Base-by-base conservation (phyloP, 2,113 vertebrate genomes). In the Tylochromis polylepis region DNA sequence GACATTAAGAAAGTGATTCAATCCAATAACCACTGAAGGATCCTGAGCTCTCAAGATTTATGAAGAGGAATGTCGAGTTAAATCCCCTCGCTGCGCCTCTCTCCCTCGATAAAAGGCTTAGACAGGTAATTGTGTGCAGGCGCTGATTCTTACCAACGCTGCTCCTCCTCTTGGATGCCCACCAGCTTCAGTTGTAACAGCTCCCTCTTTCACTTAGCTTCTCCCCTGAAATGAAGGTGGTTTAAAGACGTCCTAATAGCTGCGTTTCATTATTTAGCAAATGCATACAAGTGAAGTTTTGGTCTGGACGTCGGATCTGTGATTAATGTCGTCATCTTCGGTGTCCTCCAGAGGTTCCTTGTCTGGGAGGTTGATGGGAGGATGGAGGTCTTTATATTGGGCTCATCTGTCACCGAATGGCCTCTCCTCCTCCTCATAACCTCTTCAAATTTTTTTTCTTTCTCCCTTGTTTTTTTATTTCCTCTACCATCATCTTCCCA, bases 401-500 rank as follows among this genome's bases (percentile, higher is more conserved):
- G 3, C 78, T 82, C 87, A 88, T 87, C 84, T 88, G 27, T 91
- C 87, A 86, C 43, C 7, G 51, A 38, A 10, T 49, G 8, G 77
- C 36, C 81, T 53, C 5, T 46, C 18, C 27, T 41, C 9, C 15
- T 7, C 56, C 58, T 38, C 8, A 5, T 67, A 11, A 27, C 34
- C 5, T 7, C 46, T 20, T 46, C 79, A 22, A 22, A 2, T 5
- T 22, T 20, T 59, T 59, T 31, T 15, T 51, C 49, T 7, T 18
- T 3, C 7, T 11, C 9, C 24, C 6, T 4, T 36, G 20, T 29
- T 46, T 6, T 57, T 29, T 49, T 65, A 2, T 29, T 51, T n/a
- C 29, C 20, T 24, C 27, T 0, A 11, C 79, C 27, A 43, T 72
- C 22, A 8, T 3, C 2, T 1, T 34, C 4, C 16, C 9, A 0